Conservation (phyloP, 2,113 vertebrate species). For the Ailurus styani region DNA sequence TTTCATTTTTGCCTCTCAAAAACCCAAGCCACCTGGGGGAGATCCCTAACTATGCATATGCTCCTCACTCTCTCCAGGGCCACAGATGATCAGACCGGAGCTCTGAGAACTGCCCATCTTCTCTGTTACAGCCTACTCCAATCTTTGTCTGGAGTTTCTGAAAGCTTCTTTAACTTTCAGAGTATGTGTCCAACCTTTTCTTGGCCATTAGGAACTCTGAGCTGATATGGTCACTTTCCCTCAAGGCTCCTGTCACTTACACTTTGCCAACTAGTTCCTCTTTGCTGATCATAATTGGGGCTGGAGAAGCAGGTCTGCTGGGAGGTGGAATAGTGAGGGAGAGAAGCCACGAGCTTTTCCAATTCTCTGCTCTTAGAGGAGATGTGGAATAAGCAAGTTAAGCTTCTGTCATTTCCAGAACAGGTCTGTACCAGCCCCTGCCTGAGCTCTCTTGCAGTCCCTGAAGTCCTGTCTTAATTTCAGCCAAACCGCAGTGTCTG, state of each 20-base stretch:
- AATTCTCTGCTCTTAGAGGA: neutral
- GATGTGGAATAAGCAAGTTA: neutral
- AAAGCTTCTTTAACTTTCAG: conserved; percentile 8
- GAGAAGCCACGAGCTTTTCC: neutral
- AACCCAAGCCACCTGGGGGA: neutral
- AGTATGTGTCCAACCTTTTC: neutral
- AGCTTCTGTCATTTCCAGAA: neutral
- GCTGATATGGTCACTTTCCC: conserved; percentile 9
- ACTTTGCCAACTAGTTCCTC: neutral
- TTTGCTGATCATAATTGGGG: neutral
- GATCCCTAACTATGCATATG: neutral
- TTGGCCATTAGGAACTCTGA: conserved; percentile 23
- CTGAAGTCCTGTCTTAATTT: neutral
- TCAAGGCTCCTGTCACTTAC: conserved; percentile 35
- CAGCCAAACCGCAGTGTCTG: neutral
- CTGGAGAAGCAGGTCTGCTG: neutral
- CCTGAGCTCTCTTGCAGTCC: neutral
- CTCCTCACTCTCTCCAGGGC: neutral
- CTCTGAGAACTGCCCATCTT: neutral
- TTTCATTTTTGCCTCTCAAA: neutral
- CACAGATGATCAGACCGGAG: neutral
- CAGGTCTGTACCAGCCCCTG: neutral
- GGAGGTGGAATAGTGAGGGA: neutral
- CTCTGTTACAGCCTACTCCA: neutral
- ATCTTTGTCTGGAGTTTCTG: neutral